Evolutionary conservation across 30 jellyfish, hydroid and myxozoan genomes (phyloP).

Genomic region (Sanderia malayensis): DNA sequence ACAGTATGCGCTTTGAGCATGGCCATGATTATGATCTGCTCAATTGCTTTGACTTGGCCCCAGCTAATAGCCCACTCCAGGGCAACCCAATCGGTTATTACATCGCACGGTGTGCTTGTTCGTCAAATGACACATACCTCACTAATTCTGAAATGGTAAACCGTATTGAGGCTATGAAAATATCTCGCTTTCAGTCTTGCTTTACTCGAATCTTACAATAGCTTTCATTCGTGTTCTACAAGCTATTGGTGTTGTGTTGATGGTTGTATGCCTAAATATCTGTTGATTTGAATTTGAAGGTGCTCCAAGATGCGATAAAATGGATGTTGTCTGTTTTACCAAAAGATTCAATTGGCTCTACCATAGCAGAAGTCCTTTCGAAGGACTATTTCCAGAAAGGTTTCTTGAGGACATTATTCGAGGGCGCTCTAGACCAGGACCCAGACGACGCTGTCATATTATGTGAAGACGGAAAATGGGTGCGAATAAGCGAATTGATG

Average conservation of each 20-base stretch:
- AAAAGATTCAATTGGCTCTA: conserved; percentile 55
- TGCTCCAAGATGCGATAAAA: conserved; percentile 46
- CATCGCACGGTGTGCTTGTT: conserved; percentile 32
- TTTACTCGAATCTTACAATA: too few species aligned
- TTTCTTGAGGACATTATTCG: conserved; percentile 49
- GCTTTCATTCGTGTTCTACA: too few species aligned
- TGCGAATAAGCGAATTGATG: conserved; percentile 47
- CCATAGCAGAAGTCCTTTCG: conserved; percentile 49
- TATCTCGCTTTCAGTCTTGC: too few species aligned
- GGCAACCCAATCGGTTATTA: conserved; percentile 47
- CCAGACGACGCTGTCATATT: conserved; percentile 34
- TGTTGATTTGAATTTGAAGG: too few species aligned
- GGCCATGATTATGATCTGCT: conserved; percentile 52
- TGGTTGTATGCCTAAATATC: too few species aligned
- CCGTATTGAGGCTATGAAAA: too few species aligned
- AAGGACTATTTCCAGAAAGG: conserved; percentile 34
- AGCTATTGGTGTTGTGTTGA: too few species aligned
- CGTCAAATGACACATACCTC: conserved; percentile 4
- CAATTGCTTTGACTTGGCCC: conserved; percentile 10
- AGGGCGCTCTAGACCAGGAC: conserved; percentile 54
- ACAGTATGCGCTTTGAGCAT: conserved; percentile 50
- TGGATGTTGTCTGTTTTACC: conserved; percentile 50
- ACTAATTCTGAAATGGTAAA: conserved; percentile 3
- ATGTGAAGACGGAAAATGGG: conserved; percentile 50
- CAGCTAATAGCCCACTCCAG: conserved; percentile 9